Evolutionary conservation across 2,113 vertebrate species (phyloP), one percentile per base, ranked within the genome.

Genomic region (Leucopsar rothschildi): DNA sequence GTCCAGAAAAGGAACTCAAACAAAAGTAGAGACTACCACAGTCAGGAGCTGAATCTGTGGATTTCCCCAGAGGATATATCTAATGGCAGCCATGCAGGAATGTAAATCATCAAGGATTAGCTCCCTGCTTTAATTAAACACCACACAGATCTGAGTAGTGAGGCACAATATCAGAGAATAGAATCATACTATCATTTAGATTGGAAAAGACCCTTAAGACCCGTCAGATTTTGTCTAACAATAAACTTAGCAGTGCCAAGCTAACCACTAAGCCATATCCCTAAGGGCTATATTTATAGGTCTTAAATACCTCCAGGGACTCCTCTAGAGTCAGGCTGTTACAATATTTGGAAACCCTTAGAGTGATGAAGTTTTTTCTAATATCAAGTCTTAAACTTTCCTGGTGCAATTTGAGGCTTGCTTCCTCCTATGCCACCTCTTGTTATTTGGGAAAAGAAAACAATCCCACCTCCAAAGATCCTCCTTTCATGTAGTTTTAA

Each of bases 401-500:
- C 12, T 44, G 27, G 5, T 2, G 0, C 17, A 71, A 35, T 9
- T 33, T 61, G 4, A 31, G 12, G 3, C 5, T 39, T 3, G 1
- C 47, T 79, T 76, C 2, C 4, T 66, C 33, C n/a, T 12, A 1
- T 33, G 5, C 20, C 60, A 21, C 3, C 4, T 5, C 15, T 44
- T 59, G 13, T 28, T 39, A 40, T 10, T 7, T 55, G 19, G 22
- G 24, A 65, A 8, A 75, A 82, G 21, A 75, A 28, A 50, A 16
- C 0, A 5, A 45, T 5, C 5, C 6, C 3, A 11, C 8, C 10
- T 50, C 1, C 3, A 18, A 65, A 33, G 4, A 42, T 2, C 4
- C 9, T 40, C 35, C 17, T 50, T 35, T 50, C 45, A 65, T 8
- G 21, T 6, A 28, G 39, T 31, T 57, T 27, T 39, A 75, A 29